phyloP scores from a whole-genome alignment of 2,888 invertebrate species.

The Octodonta nipae region DNA sequence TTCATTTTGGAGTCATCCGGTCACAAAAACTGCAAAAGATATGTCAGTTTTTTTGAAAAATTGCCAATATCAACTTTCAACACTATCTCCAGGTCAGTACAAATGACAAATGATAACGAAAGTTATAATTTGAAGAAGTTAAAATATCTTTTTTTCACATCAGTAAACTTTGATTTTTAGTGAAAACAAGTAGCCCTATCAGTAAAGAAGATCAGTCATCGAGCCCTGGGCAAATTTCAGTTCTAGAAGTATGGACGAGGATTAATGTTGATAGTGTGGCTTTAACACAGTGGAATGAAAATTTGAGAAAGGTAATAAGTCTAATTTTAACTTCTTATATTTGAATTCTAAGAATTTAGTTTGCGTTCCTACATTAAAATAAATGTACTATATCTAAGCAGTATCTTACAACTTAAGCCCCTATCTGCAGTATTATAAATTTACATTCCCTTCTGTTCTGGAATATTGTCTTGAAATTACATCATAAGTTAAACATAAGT shows the following conservation, averaged over 20 bases:
- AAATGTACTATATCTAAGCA: too few species aligned
- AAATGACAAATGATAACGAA: too few species aligned
- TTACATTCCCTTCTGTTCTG: too few species aligned
- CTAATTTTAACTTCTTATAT: too few species aligned
- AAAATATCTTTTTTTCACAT: too few species aligned
- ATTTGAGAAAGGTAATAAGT: conserved; percentile 51
- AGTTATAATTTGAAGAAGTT: too few species aligned
- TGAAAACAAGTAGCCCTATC: conserved; percentile 13
- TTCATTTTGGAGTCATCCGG: conserved; percentile 43
- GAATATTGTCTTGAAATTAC: too few species aligned
- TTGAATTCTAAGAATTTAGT: too few species aligned
- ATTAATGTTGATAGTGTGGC: conserved; percentile 52
- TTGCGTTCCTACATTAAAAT: too few species aligned
- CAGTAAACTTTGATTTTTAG: conserved; percentile 5
- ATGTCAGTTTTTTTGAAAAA: conserved; percentile 38
- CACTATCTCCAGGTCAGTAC: conserved; percentile 37
- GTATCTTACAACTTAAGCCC: too few species aligned
- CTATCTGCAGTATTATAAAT: too few species aligned
- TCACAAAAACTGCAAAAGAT: conserved; percentile 38
- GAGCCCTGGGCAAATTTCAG: conserved; percentile 31
- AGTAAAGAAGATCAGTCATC: conserved; percentile 27
- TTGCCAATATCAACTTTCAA: conserved; percentile 45
- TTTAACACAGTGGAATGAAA: conserved; percentile 66
- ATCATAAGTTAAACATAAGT: too few species aligned
- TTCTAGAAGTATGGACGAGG: conserved; percentile 44